Evolutionary conservation across 2,888 invertebrate species (phyloP).

Genomic region (Yponomeuta plumbellus): DNA sequence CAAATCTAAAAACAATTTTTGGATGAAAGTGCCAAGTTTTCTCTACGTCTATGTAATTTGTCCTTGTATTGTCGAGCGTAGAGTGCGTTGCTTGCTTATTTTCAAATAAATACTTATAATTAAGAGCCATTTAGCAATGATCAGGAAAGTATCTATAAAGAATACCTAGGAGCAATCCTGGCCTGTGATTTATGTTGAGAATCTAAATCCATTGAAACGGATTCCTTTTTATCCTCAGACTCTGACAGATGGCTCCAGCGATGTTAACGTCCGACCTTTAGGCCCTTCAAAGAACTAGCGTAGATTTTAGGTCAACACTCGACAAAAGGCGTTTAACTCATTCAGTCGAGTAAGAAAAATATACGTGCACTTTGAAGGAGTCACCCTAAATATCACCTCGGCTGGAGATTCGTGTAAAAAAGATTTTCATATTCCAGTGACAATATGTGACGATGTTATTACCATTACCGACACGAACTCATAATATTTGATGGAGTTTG

Average conservation of each 20-base stretch:
- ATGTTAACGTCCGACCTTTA: background rate
- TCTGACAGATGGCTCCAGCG: background rate
- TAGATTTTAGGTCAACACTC: background rate
- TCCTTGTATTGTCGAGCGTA: too few relatives aligned
- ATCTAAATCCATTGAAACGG: conserved; percentile 3
- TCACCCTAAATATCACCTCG: background rate
- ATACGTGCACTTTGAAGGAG: background rate
- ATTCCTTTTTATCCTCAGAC: background rate
- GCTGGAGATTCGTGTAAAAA: background rate
- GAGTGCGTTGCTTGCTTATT: too few relatives aligned
- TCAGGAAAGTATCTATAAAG: background rate
- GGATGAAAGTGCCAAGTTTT: too few relatives aligned
- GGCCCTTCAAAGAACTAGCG: background rate
- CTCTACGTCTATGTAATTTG: too few relatives aligned
- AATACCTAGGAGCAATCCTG: background rate
- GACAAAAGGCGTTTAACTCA: background rate
- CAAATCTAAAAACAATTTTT: too few relatives aligned
- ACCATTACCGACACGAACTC: conserved; percentile 4
- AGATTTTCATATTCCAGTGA: conserved; percentile 8
- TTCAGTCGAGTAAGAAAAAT: background rate
- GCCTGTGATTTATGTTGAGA: background rate
- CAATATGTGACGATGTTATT: conserved; percentile 7
- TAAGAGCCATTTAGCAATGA: too few relatives aligned
- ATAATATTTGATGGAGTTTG: conserved; percentile 2
- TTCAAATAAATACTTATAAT: too few relatives aligned